Base-by-base conservation (phyloP, 2,797 vertebrate species). In the Parauchenoglanis ngamensis region DNA sequence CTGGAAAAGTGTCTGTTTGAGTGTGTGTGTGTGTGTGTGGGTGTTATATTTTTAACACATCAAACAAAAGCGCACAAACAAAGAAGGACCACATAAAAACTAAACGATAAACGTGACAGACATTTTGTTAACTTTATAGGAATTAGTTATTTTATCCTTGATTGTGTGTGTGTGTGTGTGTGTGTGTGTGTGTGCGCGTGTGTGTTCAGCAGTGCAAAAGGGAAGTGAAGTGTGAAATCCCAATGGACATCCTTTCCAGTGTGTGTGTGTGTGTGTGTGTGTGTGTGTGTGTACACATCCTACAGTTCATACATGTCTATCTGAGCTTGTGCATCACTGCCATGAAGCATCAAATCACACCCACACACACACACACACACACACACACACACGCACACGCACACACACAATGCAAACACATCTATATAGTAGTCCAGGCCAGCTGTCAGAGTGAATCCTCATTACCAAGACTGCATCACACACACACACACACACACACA, bases 391-490 rank as follows among this genome's bases (percentile, higher is more conserved):
- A 49, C 79, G 21, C 80, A 80, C 87, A 86, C 46, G 72, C 87
- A 92, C 92, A 90, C 87, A 90, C 92, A 93, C 92, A 94, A 93
- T 94, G 93, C 94, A 94, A 95, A 95, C 94, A 93, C 94, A 96
- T 95, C 94, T 92, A 95, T 95, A 96, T 93, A 94, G 77, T 59
- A 35, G 94, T 95, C 94, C 94, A 94, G 92, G 93, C 94, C 94
- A 94, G 94, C 95, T 96, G 95, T 95, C 95, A 95, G 91, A 93
- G 93, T 92, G 93, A 91, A 95, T 96, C 93, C 93, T 95, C 95
- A 95, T 95, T 95, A 96, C 92, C 94, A 80, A 85, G 85, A 92
- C 91, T 93, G 92, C 94, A 94, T 94, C 94, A 93, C 93, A 94
- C 94, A 93, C 93, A 94, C 94, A 93, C 25, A 76, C 73, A 76